Percentiles rank a stretch among this genome's conserved stretches.
These are phyloP conservation scores for Hypsibius dujardini DNA, from an alignment of 1,140 invertebrate species.

Conservation along the genomic window DNA sequence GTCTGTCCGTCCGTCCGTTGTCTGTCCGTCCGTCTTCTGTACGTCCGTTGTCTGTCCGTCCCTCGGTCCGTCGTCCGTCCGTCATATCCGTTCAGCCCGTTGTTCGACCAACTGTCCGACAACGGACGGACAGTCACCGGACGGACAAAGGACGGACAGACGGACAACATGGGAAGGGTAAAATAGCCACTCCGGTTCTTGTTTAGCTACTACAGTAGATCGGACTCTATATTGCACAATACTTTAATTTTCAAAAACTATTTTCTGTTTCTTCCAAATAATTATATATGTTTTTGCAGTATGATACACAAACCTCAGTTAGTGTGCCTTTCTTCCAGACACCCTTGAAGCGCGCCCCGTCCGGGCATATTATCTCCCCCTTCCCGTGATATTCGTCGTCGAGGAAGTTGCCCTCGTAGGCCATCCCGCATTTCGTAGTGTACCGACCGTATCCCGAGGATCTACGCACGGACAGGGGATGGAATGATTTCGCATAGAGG, in stretches of 20 bases:
- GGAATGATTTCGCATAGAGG: not conserved
- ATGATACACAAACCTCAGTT: not conserved
- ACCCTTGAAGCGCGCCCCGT: not conserved
- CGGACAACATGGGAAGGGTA: too few relatives aligned
- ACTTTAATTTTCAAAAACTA: not conserved
- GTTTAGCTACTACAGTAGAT: too few relatives aligned
- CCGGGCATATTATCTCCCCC: slow-evolving; percentile 2
- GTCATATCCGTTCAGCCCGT: too few relatives aligned
- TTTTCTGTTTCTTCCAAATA: not conserved
- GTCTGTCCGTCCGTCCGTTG: too few relatives aligned
- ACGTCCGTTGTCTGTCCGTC: too few relatives aligned
- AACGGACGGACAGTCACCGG: too few relatives aligned
- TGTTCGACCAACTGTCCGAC: too few relatives aligned
- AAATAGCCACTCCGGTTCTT: too few relatives aligned
- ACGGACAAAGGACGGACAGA: too few relatives aligned
- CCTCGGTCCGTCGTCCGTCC: too few relatives aligned
- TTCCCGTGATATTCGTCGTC: slow-evolving; percentile 5
- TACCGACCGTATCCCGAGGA: not conserved
- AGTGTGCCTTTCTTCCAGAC: not conserved
- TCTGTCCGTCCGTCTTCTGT: too few relatives aligned
- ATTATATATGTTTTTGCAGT: not conserved
- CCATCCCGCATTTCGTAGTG: not conserved
- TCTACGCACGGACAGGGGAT: not conserved
- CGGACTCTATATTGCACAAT: not conserved
- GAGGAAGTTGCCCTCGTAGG: not conserved